Conservation (phyloP, 2,113 vertebrate species). For the Garra rufa region DNA sequence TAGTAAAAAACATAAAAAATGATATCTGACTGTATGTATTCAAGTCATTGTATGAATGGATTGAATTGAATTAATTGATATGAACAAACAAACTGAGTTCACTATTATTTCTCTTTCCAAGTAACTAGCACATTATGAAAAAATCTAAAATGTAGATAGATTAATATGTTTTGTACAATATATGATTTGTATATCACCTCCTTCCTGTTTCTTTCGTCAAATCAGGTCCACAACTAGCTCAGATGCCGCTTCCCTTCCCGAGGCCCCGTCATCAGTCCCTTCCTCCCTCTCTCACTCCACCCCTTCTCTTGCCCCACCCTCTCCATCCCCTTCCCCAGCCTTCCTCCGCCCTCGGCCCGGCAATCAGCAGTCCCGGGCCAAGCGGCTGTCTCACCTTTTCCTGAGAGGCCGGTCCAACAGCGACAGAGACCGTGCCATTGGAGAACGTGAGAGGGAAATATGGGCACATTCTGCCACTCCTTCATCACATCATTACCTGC, state of each 20-base stretch:
- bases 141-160: not conserved
- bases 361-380: conserved; percentile 79
- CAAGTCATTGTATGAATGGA: not conserved
- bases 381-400: conserved; percentile 90
- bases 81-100: not conserved
- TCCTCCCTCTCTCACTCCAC: conserved; percentile 76
- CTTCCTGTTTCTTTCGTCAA: conserved; percentile 40
- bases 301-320: conserved; percentile 74
- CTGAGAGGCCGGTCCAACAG: conserved; percentile 81
- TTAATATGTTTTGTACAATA: not conserved
- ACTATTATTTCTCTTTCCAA: not conserved
- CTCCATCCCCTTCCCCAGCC: conserved; percentile 75
- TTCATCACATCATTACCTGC: conserved; percentile 78
- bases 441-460: conserved; percentile 78
- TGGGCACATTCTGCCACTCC: conserved; percentile 83
- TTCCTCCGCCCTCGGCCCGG: conserved; percentile 77
- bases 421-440: conserved; percentile 76
- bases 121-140: not conserved
- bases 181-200: conserved; percentile 60
- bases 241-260: conserved; percentile 77
- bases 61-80: not conserved
- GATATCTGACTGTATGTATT: too few relatives aligned
- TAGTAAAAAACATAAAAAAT: too few relatives aligned
- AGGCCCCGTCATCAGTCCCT: conserved; percentile 74
- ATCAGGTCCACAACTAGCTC: conserved; percentile 79